Conservation (phyloP, 2,797 vertebrate genomes). For the Epinephelus malabaricus region DNA sequence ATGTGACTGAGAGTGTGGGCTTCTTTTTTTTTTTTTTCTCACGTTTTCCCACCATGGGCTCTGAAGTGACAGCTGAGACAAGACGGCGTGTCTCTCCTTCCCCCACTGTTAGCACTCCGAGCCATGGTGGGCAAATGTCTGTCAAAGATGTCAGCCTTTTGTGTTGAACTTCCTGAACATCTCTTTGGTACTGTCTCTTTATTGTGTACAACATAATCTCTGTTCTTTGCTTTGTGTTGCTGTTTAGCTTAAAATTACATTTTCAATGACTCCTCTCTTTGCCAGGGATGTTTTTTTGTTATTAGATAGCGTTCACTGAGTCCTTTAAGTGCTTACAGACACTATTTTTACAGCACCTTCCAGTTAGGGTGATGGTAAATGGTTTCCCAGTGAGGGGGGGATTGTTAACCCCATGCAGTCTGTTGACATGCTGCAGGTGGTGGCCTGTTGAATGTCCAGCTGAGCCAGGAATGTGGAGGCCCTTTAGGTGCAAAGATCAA, state of each 20-base stretch:
- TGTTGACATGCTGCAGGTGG: conserved; percentile 79
- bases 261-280: not conserved
- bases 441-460: conserved; percentile 81
- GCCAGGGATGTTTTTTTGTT: not conserved
- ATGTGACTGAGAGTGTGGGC: conserved; percentile 60
- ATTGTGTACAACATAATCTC: not conserved
- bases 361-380: conserved; percentile 63
- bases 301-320: conserved; percentile 13
- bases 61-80: conserved; percentile 77
- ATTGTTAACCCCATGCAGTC: conserved; percentile 64
- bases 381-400: conserved; percentile 58
- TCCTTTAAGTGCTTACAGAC: conserved; percentile 45
- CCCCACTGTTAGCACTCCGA: conserved; percentile 40
- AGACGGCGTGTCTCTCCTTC: conserved; percentile 42
- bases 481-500: conserved; percentile 56
- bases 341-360: conserved; percentile 65
- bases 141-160: conserved; percentile 59
- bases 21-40: conserved; percentile 51
- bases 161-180: conserved; percentile 20
- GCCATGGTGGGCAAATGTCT: conserved; percentile 59
- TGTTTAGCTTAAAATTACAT: not conserved
- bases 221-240: not conserved
- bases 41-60: conserved; percentile 47
- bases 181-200: not conserved
- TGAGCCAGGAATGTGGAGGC: conserved; percentile 79